Evolutionary conservation across 2,113 vertebrate genomes (phyloP).

Genomic region (Brienomyrus longianalis): DNA sequence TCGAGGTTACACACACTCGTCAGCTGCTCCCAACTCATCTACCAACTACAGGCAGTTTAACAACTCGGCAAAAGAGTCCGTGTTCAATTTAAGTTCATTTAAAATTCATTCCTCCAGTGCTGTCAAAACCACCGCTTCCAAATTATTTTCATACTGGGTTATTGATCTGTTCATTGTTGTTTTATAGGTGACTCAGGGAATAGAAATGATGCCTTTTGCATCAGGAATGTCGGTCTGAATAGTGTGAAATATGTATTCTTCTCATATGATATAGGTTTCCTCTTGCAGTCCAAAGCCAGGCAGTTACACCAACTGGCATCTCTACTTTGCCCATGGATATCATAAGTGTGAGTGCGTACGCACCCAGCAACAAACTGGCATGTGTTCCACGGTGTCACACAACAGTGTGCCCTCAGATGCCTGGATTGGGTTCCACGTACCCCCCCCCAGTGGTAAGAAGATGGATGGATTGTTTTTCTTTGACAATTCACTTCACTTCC

Average conservation of each 20-base stretch:
- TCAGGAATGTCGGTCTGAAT: neutral
- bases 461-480: neutral
- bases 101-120: neutral
- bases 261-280: neutral
- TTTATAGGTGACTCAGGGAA: neutral
- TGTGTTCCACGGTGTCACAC: neutral
- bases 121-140: neutral
- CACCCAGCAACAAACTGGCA: neutral
- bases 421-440: neutral
- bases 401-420: neutral
- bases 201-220: neutral
- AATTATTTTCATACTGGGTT: neutral
- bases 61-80: neutral
- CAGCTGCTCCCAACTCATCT: neutral
- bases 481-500: neutral
- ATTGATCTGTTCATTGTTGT: neutral
- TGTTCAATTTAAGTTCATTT: neutral
- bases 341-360: neutral
- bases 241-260: neutral
- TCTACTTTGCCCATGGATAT: neutral
- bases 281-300: neutral
- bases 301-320: neutral
- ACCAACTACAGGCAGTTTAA: neutral
- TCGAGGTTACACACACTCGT: neutral
- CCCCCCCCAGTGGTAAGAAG: neutral